phyloP scores from a whole-genome alignment of 2,797 vertebrate genomes.

The Paramormyrops hopkinsi region DNA sequence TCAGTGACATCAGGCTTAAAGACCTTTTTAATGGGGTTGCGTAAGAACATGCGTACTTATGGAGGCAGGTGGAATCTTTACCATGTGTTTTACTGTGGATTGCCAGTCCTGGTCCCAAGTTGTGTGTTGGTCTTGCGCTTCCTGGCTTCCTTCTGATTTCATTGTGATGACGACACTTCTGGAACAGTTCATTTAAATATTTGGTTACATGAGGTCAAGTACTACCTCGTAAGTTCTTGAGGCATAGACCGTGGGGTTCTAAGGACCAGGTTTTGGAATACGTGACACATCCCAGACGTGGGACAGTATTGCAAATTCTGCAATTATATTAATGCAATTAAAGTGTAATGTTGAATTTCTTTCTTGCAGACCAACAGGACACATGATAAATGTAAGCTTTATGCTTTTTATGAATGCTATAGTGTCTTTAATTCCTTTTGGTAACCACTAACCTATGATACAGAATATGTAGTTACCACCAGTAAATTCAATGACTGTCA shows the following conservation, averaged over 20 bases:
- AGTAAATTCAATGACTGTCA: background rate
- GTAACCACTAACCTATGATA: slow-evolving; percentile 30
- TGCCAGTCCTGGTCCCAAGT: background rate
- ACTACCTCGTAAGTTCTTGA: background rate
- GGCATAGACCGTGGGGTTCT: background rate
- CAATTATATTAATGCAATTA: slow-evolving; percentile 26
- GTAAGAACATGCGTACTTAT: background rate
- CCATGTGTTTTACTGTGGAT: background rate
- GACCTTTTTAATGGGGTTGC: background rate
- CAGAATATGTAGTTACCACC: background rate
- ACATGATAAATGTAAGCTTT: slow-evolving; percentile 92
- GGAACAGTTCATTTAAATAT: background rate
- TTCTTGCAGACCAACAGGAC: slow-evolving; percentile 75
- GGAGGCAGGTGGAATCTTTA: background rate
- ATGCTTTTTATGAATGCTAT: slow-evolving; percentile 30
- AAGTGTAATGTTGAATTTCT: slow-evolving; percentile 31
- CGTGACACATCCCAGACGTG: background rate
- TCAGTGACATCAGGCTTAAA: background rate
- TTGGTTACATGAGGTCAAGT: background rate
- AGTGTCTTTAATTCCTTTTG: slow-evolving; percentile 20
- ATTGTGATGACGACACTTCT: background rate
- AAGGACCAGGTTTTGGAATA: background rate
- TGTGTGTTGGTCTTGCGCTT: background rate
- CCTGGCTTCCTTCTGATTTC: background rate
- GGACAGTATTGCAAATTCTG: background rate